These are phyloP conservation scores for Mugil cephalus DNA, from an alignment of 2,113 vertebrate species.

Conservation along the genomic window DNA sequence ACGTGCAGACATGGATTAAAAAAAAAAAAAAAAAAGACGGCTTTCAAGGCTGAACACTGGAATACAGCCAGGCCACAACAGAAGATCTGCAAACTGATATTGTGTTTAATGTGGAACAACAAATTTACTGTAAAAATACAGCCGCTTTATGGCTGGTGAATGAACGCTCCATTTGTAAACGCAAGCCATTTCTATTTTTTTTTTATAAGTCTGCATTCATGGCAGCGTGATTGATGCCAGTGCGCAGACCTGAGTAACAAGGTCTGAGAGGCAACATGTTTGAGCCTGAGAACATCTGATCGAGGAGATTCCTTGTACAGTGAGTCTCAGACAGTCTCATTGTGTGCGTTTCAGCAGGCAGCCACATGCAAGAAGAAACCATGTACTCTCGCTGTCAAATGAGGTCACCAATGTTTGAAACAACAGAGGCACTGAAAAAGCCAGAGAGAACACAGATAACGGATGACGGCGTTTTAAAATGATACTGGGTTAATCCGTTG, in stretches of 20 bases:
- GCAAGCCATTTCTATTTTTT: not conserved
- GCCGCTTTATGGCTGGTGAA: not conserved
- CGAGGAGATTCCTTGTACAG: not conserved
- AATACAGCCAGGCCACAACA: not conserved
- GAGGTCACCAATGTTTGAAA: slow-evolving; percentile 2
- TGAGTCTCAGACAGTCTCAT: not conserved
- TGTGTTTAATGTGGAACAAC: too few relatives aligned
- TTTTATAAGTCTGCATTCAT: not conserved
- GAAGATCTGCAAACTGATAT: not conserved
- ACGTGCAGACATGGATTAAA: not conserved
- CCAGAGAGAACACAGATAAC: not conserved
- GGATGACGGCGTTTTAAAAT: slow-evolving; percentile 6
- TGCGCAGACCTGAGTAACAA: not conserved
- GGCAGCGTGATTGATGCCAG: not conserved
- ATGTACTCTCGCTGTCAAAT: slow-evolving; percentile 10
- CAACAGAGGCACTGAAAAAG: slow-evolving; percentile 4
- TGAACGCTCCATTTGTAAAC: not conserved
- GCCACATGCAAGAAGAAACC: not conserved
- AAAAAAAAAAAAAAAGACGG: not conserved
- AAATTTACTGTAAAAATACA: too few relatives aligned
- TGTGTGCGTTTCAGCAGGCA: slow-evolving; percentile 3
- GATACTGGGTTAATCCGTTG: slow-evolving; percentile 20
- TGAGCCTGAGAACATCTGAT: not conserved
- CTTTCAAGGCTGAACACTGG: not conserved
- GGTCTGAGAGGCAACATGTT: not conserved